Evolutionary conservation across 2,797 vertebrate genomes (phyloP).

Genomic region (Gallinago stenura): DNA sequence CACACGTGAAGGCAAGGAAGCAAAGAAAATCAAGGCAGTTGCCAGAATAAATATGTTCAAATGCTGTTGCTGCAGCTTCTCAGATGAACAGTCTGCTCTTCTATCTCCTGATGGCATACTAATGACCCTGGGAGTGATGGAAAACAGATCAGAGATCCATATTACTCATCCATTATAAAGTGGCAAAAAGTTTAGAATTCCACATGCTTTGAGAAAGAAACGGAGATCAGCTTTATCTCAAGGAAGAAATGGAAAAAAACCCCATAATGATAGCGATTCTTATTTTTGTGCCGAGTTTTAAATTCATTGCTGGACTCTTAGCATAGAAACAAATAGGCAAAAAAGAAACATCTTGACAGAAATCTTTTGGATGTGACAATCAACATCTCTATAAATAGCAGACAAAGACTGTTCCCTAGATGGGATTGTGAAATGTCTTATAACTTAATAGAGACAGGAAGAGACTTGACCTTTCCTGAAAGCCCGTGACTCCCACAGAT

Average conservation of each 20-base stretch:
- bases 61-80: background rate
- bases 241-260: background rate
- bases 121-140: background rate
- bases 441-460: background rate
- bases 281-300: background rate
- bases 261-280: background rate
- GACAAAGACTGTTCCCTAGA: background rate
- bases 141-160: background rate
- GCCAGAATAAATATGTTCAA: background rate
- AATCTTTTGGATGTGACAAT: background rate
- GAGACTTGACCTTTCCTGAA: conserved; percentile 3
- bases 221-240: background rate
- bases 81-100: background rate
- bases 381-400: background rate
- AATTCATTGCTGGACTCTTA: background rate
- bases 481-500: background rate
- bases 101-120: background rate
- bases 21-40: conserved; percentile 14
- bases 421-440: conserved; percentile 6
- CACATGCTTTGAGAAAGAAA: background rate
- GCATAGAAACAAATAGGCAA: background rate
- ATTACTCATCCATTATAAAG: background rate
- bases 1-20: background rate
- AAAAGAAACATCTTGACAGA: background rate
- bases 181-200: background rate